Base-by-base conservation (phyloP, 2,797 vertebrate species). In the Brachymystax lenok region DNA sequence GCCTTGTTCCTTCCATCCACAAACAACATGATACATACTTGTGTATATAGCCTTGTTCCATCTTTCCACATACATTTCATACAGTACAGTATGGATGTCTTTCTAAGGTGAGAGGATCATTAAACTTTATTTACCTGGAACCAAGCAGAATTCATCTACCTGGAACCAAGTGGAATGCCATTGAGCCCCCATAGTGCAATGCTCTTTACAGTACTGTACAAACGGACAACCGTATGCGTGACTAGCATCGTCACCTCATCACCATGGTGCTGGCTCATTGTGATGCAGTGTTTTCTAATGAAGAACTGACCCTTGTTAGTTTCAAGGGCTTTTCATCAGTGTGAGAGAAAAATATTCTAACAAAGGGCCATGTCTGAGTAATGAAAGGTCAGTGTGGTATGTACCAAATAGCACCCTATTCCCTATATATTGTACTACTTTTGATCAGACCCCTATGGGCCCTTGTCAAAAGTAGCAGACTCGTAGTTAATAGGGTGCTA, bases 381-480 rank as follows among this genome's bases (percentile, higher is more conserved):
- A 85, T 83, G 82, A 91, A 91, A 90, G 89, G 89, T 92, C 89
- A 91, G 88, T 80, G 77, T 82, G 77, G 84, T 86, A 77, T 78
- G 78, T 79, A 81, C 64, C 59, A 21, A 46, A 24, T 24, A 61
- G 59, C 12, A 61, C 59, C 54, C 2, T 12, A n/a, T 59, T 59
- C 5, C n/a, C 21, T 24, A 24, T 61, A 24, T 61, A 61, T 2
- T 61, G n/a, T 17, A 61, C 10, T 61, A 24, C 59, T 61, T 61
- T 24, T 61, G 59, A 21, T 16, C 2, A 24, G 10, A 61, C 8
- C 40, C 52, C 52, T 54, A 54, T 19, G 52, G 13, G 52, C 52
- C 52, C 52, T 5, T 1, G 59, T 61, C 59, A 8, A 61, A 61
- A 61, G 7, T 21, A 61, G 12, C 3, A 8, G n/a, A 61, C 21